Evolutionary conservation across 2,888 invertebrate species (phyloP), one percentile per base, ranked within the genome.

Genomic region (Gryllus longicercus): DNA sequence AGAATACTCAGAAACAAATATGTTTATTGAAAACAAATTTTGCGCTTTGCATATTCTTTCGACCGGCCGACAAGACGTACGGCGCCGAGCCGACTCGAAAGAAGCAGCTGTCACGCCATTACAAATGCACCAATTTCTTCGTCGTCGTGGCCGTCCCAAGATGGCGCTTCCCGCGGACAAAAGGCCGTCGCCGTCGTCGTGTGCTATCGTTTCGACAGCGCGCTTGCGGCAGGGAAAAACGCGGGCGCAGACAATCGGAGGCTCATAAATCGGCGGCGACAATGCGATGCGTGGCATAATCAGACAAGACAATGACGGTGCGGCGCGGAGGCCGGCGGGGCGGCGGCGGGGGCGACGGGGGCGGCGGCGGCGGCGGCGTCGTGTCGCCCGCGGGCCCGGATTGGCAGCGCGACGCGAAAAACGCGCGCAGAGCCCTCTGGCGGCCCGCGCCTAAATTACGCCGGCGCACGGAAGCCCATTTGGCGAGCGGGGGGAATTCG

Each of bases 241-340:
- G n/a, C n/a, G 63, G n/a, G 12, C 63, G 63, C n/a, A 63, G 63
- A 63, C 63, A 63, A 63, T 63, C 63, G 63, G 12, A 16, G 63
- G n/a, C 63, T 63, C 63, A 63, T 63, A 63, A 63, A 63, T 63
- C 63, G 63, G 63, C 5, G 16, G 16, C 63, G 63, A 63, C 63
- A 63, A 63, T 63, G 63, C 63, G 63, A 18, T n/a, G 63, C 63
- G 63, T 63, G 63, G 63, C 63, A 63, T 63, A 63, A 63, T 63
- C 63, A 63, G 63, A 63, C 63, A 63, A 63, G 63, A 63, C 63
- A 63, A 63, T 63, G 63, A 63, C 63, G 63, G 16, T 11, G 63
- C n/a, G 63, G 63, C n/a, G 63, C n/a, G 63, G 16, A 0, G 63
- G 63, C 38, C 38, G 63, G 63, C 8, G 63, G 63, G 11, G 51